Conservation (phyloP, 2,888 invertebrate species). For the Dryadula phaetusa region DNA sequence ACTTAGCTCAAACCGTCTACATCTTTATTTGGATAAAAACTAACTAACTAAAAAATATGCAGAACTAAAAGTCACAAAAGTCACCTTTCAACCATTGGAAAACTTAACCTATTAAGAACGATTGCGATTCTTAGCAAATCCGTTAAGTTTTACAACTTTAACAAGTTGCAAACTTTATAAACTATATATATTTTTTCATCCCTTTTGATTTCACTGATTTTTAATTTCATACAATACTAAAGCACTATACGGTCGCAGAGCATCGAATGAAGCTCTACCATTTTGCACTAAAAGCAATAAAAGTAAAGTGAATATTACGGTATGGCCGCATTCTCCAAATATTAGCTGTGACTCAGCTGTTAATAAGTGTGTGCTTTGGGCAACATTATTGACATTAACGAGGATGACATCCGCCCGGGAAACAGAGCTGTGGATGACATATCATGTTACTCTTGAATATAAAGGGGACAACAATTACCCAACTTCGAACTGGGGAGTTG, state of each 20-base stretch:
- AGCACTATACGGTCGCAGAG: background rate
- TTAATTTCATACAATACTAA: background rate
- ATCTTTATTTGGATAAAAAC: too few relatives aligned
- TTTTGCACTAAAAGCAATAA: conserved; percentile 29
- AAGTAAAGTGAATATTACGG: conserved; percentile 28
- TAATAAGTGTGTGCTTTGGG: conserved; percentile 73
- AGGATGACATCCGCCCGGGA: conserved; percentile 74
- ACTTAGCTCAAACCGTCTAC: too few relatives aligned
- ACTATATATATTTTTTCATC: too few relatives aligned
- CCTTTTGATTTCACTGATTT: background rate
- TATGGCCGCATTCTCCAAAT: conserved; percentile 31
- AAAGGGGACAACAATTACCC: conserved; percentile 73
- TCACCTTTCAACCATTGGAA: too few relatives aligned
- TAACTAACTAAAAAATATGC: too few relatives aligned
- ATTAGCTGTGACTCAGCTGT: conserved; percentile 66
- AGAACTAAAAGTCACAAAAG: too few relatives aligned
- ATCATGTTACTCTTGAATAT: conserved; percentile 76
- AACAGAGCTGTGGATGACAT: conserved; percentile 66
- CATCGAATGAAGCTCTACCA: background rate
- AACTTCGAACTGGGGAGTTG: conserved; percentile 61
- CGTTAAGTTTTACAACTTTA: too few relatives aligned
- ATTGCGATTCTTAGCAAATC: too few relatives aligned
- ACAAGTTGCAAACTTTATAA: too few relatives aligned
- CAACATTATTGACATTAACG: conserved; percentile 79
- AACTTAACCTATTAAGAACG: too few relatives aligned